These are phyloP conservation scores for Limnothrissa miodon DNA, from an alignment of 2,113 vertebrate genomes.

Conservation along the genomic window DNA sequence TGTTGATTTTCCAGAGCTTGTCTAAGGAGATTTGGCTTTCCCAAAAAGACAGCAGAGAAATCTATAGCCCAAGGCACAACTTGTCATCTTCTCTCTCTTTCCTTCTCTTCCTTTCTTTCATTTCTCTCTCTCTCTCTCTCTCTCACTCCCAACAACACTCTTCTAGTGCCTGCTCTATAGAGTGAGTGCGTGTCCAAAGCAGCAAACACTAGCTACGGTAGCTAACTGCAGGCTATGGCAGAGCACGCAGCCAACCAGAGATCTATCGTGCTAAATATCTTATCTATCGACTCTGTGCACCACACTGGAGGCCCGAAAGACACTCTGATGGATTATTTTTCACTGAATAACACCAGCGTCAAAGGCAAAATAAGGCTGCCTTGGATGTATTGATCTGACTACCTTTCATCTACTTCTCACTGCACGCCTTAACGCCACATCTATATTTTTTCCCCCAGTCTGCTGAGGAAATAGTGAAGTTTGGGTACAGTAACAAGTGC, in stretches of 20 bases:
- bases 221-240: not conserved
- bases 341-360: not conserved
- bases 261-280: not conserved
- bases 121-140: not conserved
- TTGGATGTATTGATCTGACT: not conserved
- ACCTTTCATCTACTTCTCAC: not conserved
- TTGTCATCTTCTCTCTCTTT: constrained; percentile 35
- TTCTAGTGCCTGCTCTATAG: not conserved
- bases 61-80: constrained; percentile 48
- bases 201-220: not conserved
- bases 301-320: not conserved
- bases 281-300: not conserved
- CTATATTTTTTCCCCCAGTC: not conserved
- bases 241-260: not conserved
- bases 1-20: constrained; percentile 36
- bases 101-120: not conserved
- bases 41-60: constrained; percentile 41
- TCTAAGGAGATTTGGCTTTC: constrained; percentile 38
- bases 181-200: not conserved
- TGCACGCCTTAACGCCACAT: not conserved
- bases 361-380: constrained; percentile 3
- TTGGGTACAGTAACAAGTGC: not conserved
- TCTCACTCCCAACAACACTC: not conserved
- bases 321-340: not conserved
- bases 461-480: not conserved